A percentile compares a stretch with the other conserved stretches of the same genome.
Evolutionary conservation across 2,113 vertebrate species (phyloP).

Genomic region (Sylvia atricapilla): DNA sequence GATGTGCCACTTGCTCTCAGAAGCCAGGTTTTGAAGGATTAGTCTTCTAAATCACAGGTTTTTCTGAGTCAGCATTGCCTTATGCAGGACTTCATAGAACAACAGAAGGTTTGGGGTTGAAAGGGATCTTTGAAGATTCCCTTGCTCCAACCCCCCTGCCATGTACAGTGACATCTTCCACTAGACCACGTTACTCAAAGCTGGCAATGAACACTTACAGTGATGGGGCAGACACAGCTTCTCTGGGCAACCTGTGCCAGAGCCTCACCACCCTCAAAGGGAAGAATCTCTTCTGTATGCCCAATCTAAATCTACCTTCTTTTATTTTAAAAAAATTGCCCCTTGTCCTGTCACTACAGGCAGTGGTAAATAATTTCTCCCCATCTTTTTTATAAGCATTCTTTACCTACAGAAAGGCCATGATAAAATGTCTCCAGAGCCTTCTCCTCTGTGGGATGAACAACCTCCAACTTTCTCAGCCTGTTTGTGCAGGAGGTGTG

Average conservation of each 20-base stretch:
- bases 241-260: background rate
- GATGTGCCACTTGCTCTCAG: background rate
- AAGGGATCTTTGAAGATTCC: background rate
- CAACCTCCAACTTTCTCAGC: background rate
- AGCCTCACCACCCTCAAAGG: fast-evolving
- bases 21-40: background rate
- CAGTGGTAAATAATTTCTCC: background rate
- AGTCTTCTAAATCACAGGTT: background rate
- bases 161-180: fast-evolving
- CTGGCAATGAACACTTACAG: background rate
- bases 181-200: background rate
- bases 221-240: background rate
- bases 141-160: background rate
- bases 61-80: background rate
- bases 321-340: background rate
- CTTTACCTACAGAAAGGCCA: background rate
- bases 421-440: fast-evolving
- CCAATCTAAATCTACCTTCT: background rate
- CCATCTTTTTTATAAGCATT: background rate
- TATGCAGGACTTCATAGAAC: background rate
- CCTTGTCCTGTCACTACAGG: background rate
- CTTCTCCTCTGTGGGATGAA: background rate
- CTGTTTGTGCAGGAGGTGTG: fast-evolving
- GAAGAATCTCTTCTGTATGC: background rate
- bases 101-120: background rate